Evolutionary conservation across 92 coral and sea anemone species (phyloP).

Genomic region (Zoanthus sociatus): DNA sequence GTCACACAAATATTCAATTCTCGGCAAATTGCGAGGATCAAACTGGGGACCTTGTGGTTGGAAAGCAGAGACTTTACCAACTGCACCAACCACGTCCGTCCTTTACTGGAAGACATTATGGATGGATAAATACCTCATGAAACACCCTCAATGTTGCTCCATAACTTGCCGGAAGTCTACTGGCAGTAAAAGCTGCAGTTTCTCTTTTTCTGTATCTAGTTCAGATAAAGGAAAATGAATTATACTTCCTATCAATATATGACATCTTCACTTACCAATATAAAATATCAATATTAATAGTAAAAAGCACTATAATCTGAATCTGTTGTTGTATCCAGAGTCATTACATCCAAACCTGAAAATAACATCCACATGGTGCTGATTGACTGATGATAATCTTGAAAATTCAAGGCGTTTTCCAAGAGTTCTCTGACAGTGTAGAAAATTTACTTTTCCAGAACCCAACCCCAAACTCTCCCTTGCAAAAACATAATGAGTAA

Average conservation of each 20-base stretch:
- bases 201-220: conserved; percentile 83
- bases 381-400: too few species aligned
- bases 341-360: not conserved
- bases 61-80: too few species aligned
- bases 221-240: not conserved
- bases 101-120: not conserved
- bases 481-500: too few species aligned
- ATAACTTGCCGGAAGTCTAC: conserved; percentile 89
- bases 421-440: too few species aligned
- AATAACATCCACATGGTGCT: not conserved
- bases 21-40: too few species aligned
- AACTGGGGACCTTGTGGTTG: too few species aligned
- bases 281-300: not conserved
- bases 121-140: conserved; percentile 74
- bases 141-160: conserved; percentile 91
- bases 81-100: too few species aligned
- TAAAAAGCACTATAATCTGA: not conserved
- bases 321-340: not conserved
- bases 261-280: too few species aligned
- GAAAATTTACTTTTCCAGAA: too few species aligned
- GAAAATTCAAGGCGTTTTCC: too few species aligned
- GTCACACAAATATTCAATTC: too few species aligned
- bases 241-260: not conserved
- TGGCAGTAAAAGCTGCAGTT: conserved; percentile 91
- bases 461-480: too few species aligned